phyloP scores from a whole-genome alignment of 2,888 invertebrate species.

The Chironomus riparius region DNA sequence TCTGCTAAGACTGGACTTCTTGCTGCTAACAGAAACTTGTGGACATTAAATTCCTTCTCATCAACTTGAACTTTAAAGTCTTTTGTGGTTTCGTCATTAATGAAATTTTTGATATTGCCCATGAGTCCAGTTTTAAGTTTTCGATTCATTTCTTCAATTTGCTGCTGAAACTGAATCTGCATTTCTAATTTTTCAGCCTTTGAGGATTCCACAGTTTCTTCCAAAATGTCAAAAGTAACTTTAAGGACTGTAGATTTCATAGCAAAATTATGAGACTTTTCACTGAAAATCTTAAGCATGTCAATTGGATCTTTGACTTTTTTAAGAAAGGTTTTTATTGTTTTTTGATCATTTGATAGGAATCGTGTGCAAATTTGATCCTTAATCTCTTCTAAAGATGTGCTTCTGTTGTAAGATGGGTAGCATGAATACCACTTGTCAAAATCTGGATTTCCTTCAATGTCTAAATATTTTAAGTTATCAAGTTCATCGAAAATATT shows the following conservation, averaged over 20 bases:
- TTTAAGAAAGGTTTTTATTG: background rate
- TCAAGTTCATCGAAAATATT: background rate
- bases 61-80: background rate
- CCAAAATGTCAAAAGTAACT: background rate
- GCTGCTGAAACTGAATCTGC: background rate
- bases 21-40: background rate
- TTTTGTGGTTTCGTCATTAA: background rate
- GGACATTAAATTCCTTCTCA: background rate
- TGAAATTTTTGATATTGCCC: background rate
- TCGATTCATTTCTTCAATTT: background rate
- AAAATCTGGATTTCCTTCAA: background rate
- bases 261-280: background rate
- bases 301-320: background rate
- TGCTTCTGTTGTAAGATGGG: no score
- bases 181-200: background rate
- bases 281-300: background rate
- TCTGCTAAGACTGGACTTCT: background rate
- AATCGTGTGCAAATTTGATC: background rate
- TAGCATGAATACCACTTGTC: background rate
- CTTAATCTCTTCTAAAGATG: background rate
- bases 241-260: background rate
- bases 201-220: background rate
- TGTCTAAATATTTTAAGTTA: background rate
- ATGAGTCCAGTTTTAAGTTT: no score
- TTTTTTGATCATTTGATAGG: background rate